Evolutionary conservation across 53 echinoderm and acorn worm species (phyloP), one percentile per base, ranked within the genome.

Genomic region (Astropecten irregularis): DNA sequence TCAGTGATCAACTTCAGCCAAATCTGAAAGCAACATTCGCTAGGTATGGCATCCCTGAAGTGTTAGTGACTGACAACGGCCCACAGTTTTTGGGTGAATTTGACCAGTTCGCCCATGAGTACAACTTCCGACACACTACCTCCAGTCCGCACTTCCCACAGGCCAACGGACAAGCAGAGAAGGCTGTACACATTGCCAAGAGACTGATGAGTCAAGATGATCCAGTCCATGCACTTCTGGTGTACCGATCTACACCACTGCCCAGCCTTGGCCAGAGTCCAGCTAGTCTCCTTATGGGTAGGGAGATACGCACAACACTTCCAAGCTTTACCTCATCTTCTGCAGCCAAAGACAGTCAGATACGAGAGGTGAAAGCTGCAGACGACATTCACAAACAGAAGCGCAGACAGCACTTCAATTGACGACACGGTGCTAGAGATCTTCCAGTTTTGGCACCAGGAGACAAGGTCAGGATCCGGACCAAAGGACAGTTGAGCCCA

Each of bases 11-110:
- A 48, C 21, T 20, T 82, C 21, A 82, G n/a, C n/a, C n/a, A n/a
- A n/a, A n/a, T n/a, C n/a, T 71, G 16, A 86, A 90, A 56, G 54
- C 71, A 61, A 82, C 69, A 33, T 85, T 90, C 66, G 79, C 77
- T 4, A 61, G 71, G 15, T 66, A 90, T 27, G 85, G 81, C 20
- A 81, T 90, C 18, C 86, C 90, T 6, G 69, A 55, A 18, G 64
- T 68, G 20, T 23, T 89, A 19, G 48, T 89, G 31, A 68, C 89
- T 16, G 85, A 89, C 61, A 85, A 90, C 62, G 81, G 84, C 14
- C 71, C 81, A 0, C 84, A 89, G 36, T 85, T 85, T 70, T 65
- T 47, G 35, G 53, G 66, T 14, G 76, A 84, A 47, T 89, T 89
- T 23, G 52, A 46, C 15, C 56, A 69, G 14, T 79, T 89, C 52